Percentiles rank a stretch among this genome's conserved stretches.
phyloP scores from a whole-genome alignment of 1,140 invertebrate species.

The Drosophila melanogaster region Release_6_plus_ISO1_MT NT_033777.3:6998001-6998500 shows the following conservation, averaged over 20 bases:
- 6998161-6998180: constrained; percentile 28
- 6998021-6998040: no score
- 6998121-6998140: no score
- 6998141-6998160: no score
- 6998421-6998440: constrained; percentile 29
- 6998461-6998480: constrained; percentile 58
- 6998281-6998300: constrained; percentile 62
- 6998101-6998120: not conserved
- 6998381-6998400: constrained; percentile 13
- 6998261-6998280: constrained; percentile 43
- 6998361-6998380: not conserved
- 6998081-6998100: no score
- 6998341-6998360: constrained; percentile 1
- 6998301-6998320: constrained; percentile 54
- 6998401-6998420: constrained; percentile 20
- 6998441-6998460: constrained; percentile 36
- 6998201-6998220: constrained; percentile 73
- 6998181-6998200: constrained; percentile 45
- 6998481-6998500: constrained; percentile 70
- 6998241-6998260: constrained; percentile 47
- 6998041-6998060: not conserved
- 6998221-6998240: constrained; percentile 61
- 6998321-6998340: constrained; percentile 38
- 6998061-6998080: not conserved
- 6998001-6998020: no score